These are phyloP conservation scores for Megaceryle alcyon DNA, from an alignment of 2,797 vertebrate genomes.

Conservation along the genomic window DNA sequence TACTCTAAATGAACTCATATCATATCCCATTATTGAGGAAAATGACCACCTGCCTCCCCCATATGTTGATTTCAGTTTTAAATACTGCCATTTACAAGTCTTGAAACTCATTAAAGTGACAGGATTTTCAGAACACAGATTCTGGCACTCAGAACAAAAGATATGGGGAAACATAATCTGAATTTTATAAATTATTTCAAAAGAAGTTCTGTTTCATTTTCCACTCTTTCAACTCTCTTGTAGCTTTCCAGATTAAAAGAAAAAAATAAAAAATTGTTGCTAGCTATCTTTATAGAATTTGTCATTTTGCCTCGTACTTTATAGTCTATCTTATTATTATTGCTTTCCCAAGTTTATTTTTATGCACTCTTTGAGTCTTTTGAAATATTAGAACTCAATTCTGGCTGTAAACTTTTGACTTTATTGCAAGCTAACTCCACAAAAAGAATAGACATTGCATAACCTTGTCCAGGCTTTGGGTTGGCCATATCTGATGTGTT, in stretches of 20 bases:
- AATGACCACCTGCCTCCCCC: conserved; percentile 77
- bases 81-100: conserved; percentile 70
- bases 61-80: conserved; percentile 74
- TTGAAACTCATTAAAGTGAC: conserved; percentile 52
- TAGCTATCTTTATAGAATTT: not conserved
- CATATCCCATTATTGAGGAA: conserved; percentile 68
- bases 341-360: not conserved
- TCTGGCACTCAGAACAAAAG: conserved; percentile 9
- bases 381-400: not conserved
- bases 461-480: not conserved
- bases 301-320: not conserved
- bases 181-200: not conserved
- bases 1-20: conserved; percentile 71
- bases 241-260: not conserved
- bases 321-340: not conserved
- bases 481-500: not conserved
- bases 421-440: not conserved
- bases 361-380: not conserved
- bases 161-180: not conserved
- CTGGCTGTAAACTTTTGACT: not conserved
- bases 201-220: not conserved
- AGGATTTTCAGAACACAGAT: not conserved
- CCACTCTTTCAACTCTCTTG: not conserved
- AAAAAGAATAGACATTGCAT: not conserved
- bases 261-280: not conserved